These are phyloP conservation scores for Ostrea edulis DNA, from an alignment of 1,140 invertebrate species.

Conservation along the genomic window DNA sequence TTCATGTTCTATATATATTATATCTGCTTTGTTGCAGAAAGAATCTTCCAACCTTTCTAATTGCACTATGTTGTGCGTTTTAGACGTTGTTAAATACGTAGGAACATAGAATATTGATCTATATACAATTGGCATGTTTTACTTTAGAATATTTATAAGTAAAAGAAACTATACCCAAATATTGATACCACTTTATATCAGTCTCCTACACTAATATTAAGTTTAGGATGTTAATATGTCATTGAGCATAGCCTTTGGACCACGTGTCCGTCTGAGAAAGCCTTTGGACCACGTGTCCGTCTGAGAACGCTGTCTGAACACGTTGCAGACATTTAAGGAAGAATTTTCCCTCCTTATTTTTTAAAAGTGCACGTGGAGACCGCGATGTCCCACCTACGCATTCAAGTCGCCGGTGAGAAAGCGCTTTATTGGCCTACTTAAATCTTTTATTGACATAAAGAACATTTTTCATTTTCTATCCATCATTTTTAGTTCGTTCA, in stretches of 20 bases:
- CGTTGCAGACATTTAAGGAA: background rate
- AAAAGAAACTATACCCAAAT: too few species aligned
- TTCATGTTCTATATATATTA: too few species aligned
- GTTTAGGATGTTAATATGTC: too few species aligned
- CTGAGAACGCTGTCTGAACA: background rate
- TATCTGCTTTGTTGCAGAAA: too few species aligned
- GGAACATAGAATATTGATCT: too few species aligned
- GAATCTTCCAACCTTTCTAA: too few species aligned
- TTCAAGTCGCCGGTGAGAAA: background rate
- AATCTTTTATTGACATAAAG: slow-evolving; percentile 30
- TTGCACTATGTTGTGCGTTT: too few species aligned
- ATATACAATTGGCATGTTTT: too few species aligned
- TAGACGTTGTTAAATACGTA: too few species aligned
- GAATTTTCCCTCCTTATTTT: background rate
- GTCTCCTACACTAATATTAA: too few species aligned
- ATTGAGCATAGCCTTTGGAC: background rate
- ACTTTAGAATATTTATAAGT: too few species aligned
- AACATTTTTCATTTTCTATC: slow-evolving; percentile 2
- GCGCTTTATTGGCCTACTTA: slow-evolving; percentile 33
- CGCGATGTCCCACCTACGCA: background rate
- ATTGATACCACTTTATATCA: too few species aligned
- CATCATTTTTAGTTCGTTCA: slow-evolving; percentile 2
- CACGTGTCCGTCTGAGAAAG: background rate
- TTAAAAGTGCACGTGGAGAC: background rate
- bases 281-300: background rate